These are phyloP conservation scores for Tricholaema leucomelas DNA, from an alignment of 2,113 vertebrate species.

Conservation along the genomic window DNA sequence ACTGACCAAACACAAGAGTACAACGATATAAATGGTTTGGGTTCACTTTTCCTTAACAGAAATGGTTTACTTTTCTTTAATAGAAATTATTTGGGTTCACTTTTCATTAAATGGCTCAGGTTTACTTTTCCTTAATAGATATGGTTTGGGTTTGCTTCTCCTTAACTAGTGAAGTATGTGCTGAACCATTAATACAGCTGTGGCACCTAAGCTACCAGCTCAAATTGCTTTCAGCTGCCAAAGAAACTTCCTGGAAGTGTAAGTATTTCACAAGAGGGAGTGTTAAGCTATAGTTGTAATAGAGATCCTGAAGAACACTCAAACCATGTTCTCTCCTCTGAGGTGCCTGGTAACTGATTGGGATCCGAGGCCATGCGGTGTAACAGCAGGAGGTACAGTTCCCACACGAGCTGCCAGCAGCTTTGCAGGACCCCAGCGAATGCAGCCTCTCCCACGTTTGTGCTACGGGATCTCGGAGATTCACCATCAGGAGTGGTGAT, in stretches of 20 bases:
- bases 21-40: too few relatives aligned
- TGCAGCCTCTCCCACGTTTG: rapidly evolving
- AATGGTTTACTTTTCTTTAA: not conserved
- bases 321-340: rapidly evolving
- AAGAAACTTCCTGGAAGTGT: rapidly evolving
- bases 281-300: rapidly evolving
- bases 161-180: rapidly evolving
- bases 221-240: not conserved
- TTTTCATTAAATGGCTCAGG: too few relatives aligned
- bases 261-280: not conserved
- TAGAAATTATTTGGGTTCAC: too few relatives aligned
- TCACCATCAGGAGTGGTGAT: rapidly evolving
- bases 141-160: not conserved
- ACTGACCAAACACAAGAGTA: not conserved
- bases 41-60: not conserved
- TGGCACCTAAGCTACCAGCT: not conserved
- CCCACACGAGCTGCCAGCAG: rapidly evolving
- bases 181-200: not conserved
- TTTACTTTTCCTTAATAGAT: not conserved
- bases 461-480: rapidly evolving
- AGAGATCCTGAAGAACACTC: too few relatives aligned
- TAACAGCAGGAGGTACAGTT: rapidly evolving
- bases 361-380: rapidly evolving
- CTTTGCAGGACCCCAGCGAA: not conserved
- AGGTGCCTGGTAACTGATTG: rapidly evolving